Percentiles rank a stretch among this genome's conserved stretches.
Evolutionary conservation across 2,113 vertebrate species (phyloP).

Genomic region (Apodemus sylvaticus): DNA sequence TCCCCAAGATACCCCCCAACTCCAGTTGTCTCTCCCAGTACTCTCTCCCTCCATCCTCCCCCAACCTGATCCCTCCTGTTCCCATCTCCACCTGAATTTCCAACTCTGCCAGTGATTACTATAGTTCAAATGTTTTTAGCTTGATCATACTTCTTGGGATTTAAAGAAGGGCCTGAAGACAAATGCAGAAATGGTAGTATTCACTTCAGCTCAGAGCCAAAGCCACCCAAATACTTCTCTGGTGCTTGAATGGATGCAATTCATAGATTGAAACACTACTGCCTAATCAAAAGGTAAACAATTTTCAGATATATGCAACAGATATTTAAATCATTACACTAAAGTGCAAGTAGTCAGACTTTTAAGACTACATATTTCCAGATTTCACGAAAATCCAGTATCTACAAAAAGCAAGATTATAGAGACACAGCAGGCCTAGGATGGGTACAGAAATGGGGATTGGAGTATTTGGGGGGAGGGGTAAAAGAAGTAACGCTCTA

Average conservation of each 20-base stretch:
- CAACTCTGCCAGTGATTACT: neutral
- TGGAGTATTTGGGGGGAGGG: neutral
- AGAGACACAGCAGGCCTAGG: neutral
- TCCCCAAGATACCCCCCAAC: neutral
- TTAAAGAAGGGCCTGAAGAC: neutral
- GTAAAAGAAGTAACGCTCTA: neutral
- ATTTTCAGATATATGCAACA: neutral
- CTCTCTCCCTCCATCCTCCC: neutral
- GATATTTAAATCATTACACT: neutral
- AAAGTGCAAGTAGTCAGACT: neutral
- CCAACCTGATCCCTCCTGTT: neutral
- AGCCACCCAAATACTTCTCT: neutral
- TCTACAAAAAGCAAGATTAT: neutral
- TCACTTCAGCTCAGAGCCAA: neutral
- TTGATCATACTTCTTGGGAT: neutral
- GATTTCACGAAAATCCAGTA: neutral
- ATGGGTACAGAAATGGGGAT: neutral
- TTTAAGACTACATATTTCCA: neutral
- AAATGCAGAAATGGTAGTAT: neutral
- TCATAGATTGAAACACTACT: neutral
- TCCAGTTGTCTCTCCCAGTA: neutral
- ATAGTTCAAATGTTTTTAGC: neutral
- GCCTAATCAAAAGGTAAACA: neutral
- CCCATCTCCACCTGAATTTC: neutral
- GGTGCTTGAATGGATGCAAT: neutral